Conservation (phyloP, 2,113 vertebrate genomes). For the Neodon shergylaensis region DNA sequence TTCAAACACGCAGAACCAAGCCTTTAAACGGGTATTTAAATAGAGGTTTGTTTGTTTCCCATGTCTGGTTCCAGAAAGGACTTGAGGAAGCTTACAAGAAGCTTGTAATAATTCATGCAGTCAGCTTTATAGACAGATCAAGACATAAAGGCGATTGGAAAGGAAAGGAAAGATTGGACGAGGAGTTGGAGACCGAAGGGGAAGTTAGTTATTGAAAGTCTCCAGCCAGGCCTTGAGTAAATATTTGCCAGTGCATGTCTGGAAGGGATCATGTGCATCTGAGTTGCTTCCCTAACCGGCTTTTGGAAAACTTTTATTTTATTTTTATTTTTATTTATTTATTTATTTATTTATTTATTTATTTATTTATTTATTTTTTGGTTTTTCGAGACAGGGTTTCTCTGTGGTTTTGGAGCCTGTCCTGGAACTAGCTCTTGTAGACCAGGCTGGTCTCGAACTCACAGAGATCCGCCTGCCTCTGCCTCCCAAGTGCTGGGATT, state of each 20-base stretch:
- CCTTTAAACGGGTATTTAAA: constrained; percentile 60
- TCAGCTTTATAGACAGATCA: constrained; percentile 59
- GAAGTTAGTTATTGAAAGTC: constrained; percentile 55
- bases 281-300: neutral
- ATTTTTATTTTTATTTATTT: too few species aligned
- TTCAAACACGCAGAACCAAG: constrained; percentile 38
- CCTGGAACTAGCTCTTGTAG: too few species aligned
- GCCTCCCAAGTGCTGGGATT: too few species aligned
- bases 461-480: too few species aligned
- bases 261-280: neutral
- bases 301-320: neutral
- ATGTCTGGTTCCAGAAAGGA: constrained; percentile 44
- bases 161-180: constrained; percentile 18
- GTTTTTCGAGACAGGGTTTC: too few species aligned
- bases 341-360: too few species aligned
- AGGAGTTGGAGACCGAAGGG: constrained; percentile 56
- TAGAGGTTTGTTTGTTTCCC: constrained; percentile 54
- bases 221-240: constrained; percentile 22
- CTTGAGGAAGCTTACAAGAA: constrained; percentile 32
- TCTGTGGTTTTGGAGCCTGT: too few species aligned
- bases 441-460: too few species aligned
- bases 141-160: constrained; percentile 39
- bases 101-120: constrained; percentile 18
- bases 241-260: constrained; percentile 50
- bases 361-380: too few species aligned